These are phyloP conservation scores for Polia nebulosa DNA, from an alignment of 2,888 invertebrate species.

Conservation along the genomic window DNA sequence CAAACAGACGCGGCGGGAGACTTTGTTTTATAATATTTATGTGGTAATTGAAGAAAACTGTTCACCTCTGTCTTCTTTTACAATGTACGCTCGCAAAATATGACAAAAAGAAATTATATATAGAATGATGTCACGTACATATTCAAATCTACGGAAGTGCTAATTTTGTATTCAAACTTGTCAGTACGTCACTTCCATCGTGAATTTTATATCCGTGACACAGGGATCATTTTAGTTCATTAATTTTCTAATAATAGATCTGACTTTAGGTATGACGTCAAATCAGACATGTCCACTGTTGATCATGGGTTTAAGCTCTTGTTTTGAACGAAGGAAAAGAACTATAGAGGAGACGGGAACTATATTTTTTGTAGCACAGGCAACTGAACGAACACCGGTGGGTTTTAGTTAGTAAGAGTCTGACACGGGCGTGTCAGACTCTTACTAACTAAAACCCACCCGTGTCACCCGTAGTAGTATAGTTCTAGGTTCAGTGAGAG, in stretches of 20 bases:
- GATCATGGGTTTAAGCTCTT: constrained; percentile 3
- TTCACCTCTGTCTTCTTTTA: too few relatives aligned
- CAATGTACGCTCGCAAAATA: background rate
- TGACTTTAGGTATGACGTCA: constrained; percentile 34
- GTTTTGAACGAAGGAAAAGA: background rate
- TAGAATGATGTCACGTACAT: constrained; percentile 30
- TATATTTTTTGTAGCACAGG: too few relatives aligned
- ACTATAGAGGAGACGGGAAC: too few relatives aligned
- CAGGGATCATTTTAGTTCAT: background rate
- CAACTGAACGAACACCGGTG: too few relatives aligned
- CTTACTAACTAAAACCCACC: too few relatives aligned
- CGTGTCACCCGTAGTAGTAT: too few relatives aligned
- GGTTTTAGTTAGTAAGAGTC: too few relatives aligned
- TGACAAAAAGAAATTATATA: constrained; percentile 1
- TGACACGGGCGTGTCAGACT: too few relatives aligned
- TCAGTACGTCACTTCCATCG: constrained; percentile 30
- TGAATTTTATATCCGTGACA: constrained; percentile 40
- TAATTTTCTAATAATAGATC: constrained; percentile 30
- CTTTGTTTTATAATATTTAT: too few relatives aligned
- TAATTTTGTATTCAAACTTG: constrained; percentile 52
- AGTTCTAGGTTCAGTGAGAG: too few relatives aligned
- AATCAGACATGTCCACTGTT: background rate
- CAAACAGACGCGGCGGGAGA: too few relatives aligned
- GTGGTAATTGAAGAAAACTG: too few relatives aligned
- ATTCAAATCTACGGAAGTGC: constrained; percentile 50